Evolutionary conservation across 2,888 invertebrate genomes (phyloP).

Genomic region (Lydus trimaculatus): DNA sequence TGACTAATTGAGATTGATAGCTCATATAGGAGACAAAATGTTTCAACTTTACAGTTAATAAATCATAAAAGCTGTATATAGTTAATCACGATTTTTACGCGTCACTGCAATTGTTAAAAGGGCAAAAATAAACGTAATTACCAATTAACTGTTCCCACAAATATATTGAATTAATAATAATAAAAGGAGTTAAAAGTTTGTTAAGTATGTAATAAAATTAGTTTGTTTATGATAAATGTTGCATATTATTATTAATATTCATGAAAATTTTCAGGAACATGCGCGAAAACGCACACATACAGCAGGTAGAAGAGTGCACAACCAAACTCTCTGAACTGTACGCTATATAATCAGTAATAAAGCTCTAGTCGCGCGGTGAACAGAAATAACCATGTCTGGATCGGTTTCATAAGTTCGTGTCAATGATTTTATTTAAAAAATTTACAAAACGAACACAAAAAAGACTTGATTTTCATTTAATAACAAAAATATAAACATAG

Average conservation of each 20-base stretch:
- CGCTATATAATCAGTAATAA: slow-evolving; percentile 53
- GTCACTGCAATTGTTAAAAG: too few species aligned
- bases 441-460: too few species aligned
- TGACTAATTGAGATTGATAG: too few species aligned
- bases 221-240: background rate
- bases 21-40: too few species aligned
- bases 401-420: slow-evolving; percentile 50
- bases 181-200: background rate
- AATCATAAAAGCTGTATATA: too few species aligned
- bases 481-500: too few species aligned
- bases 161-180: too few species aligned
- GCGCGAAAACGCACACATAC: slow-evolving; percentile 19
- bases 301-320: slow-evolving; percentile 33
- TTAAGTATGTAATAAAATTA: background rate
- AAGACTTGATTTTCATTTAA: too few species aligned
- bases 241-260: background rate
- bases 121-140: too few species aligned
- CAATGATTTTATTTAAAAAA: slow-evolving; percentile 7
- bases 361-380: slow-evolving; percentile 53
- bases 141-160: background rate
- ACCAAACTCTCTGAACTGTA: slow-evolving; percentile 37
- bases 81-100: too few species aligned
- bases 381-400: slow-evolving; percentile 56
- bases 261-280: slow-evolving; percentile 23
- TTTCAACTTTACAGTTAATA: too few species aligned